phyloP scores from a whole-genome alignment of 2,888 invertebrate genomes.

The Stenichneumon culpator region DNA sequence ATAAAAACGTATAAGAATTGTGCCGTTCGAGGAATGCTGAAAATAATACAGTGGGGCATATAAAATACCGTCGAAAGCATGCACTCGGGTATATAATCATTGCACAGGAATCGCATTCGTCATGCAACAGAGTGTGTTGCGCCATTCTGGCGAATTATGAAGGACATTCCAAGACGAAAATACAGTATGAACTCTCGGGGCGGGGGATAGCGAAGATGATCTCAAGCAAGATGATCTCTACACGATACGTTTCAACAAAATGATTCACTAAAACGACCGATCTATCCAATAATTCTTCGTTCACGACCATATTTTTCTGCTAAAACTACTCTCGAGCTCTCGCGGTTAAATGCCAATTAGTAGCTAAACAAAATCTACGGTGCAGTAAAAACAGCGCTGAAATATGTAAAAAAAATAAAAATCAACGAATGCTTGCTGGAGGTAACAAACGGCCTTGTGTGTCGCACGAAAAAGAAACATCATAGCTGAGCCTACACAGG shows the following conservation, averaged over 20 bases:
- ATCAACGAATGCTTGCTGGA: constrained; percentile 26
- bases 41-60: constrained; percentile 50
- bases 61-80: constrained; percentile 53
- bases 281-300: background rate
- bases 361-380: constrained; percentile 20
- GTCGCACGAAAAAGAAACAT: constrained; percentile 12
- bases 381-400: constrained; percentile 19
- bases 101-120: constrained; percentile 65
- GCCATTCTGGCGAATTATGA: constrained; percentile 54
- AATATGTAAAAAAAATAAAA: background rate
- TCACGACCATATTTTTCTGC: background rate
- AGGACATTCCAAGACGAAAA: constrained; percentile 68
- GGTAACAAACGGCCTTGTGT: constrained; percentile 7
- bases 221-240: constrained; percentile 42
- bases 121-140: constrained; percentile 62
- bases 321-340: constrained; percentile 15
- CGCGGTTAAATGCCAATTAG: constrained; percentile 38
- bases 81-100: constrained; percentile 48
- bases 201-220: constrained; percentile 47
- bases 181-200: constrained; percentile 57
- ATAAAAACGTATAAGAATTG: constrained; percentile 42
- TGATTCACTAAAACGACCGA: background rate
- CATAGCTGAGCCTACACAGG: background rate
- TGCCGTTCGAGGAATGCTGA: constrained; percentile 61
- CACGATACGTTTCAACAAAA: constrained; percentile 1